Evolutionary conservation across 2,113 vertebrate species (phyloP).

Genomic region (Scalopus aquaticus): DNA sequence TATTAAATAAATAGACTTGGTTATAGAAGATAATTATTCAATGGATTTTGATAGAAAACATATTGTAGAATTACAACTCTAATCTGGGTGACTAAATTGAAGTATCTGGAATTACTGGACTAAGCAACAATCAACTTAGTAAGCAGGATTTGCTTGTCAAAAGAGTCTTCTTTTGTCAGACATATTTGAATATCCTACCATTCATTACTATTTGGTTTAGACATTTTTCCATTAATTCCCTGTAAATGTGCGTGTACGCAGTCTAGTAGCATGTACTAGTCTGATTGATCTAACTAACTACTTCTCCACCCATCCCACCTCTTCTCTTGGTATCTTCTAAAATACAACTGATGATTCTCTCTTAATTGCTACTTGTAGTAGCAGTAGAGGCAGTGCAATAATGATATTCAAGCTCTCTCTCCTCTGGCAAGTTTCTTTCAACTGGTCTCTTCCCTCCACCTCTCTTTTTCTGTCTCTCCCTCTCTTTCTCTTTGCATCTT

Average conservation of each 20-base stretch:
- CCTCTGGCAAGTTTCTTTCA: neutral
- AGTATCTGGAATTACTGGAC: neutral
- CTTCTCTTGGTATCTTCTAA: neutral
- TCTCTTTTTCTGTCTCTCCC: no score
- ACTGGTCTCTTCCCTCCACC: no score
- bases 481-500: neutral
- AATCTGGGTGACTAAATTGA: neutral
- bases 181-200: neutral
- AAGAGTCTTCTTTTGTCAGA: neutral
- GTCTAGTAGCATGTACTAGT: neutral
- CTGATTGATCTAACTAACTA: neutral
- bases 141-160: neutral
- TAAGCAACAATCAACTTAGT: neutral
- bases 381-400: neutral
- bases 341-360: neutral
- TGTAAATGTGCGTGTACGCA: neutral
- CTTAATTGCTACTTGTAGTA: neutral
- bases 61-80: neutral
- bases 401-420: neutral
- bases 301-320: accelerated
- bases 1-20: neutral
- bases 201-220: neutral
- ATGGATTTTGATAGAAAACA: neutral
- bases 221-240: neutral
- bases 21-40: neutral